Evolutionary conservation across 2,113 vertebrate genomes (phyloP).

Genomic region (Anhinga rufa): DNA sequence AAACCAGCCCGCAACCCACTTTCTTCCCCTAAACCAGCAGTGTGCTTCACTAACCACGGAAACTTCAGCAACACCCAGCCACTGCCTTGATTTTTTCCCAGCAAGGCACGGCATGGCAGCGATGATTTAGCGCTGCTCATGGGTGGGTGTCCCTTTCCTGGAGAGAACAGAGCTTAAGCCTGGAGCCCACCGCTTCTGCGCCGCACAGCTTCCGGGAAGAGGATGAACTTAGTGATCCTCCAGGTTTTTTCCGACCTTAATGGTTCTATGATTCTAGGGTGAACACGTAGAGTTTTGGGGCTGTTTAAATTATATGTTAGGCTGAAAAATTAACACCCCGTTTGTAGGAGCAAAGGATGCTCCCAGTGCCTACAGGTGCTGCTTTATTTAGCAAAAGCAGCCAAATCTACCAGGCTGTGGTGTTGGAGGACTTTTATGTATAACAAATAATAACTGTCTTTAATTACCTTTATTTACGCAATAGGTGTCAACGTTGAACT

Average conservation of each 20-base stretch:
- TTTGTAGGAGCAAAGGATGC: background rate
- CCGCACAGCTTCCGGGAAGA: background rate
- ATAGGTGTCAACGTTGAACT: background rate
- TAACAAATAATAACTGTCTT: background rate
- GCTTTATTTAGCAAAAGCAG: background rate
- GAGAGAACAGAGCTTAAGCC: background rate
- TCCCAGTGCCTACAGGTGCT: background rate
- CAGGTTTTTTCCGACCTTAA: too few species aligned
- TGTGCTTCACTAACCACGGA: background rate
- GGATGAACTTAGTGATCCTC: too few species aligned
- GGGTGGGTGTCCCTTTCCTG: background rate
- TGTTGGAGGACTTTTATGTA: background rate
- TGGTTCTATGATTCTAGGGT: background rate
- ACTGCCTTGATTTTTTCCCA: background rate
- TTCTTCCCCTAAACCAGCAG: background rate
- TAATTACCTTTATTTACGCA: background rate
- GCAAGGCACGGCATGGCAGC: rapidly evolving
- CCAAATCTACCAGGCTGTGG: background rate
- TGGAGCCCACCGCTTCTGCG: background rate
- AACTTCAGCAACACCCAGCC: background rate
- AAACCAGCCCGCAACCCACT: background rate
- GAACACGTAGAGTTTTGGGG: background rate
- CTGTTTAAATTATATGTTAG: background rate
- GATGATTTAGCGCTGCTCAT: background rate
- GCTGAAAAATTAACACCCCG: background rate